Evolutionary conservation across 2,888 invertebrate genomes (phyloP).

Genomic region (Polyommatus iphigenia): DNA sequence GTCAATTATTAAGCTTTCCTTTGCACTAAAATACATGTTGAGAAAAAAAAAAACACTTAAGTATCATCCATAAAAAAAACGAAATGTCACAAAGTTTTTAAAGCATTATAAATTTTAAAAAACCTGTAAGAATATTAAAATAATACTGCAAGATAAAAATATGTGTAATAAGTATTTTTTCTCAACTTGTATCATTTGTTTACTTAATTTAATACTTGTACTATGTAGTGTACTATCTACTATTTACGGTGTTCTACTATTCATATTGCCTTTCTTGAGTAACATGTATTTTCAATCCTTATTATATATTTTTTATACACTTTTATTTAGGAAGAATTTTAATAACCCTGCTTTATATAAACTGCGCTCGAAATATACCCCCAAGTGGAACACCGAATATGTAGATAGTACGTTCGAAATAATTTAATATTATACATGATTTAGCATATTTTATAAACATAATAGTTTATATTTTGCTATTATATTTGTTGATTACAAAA

Average conservation of each 20-base stretch:
- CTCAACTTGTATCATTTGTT: conserved; percentile 3
- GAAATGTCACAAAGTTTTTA: neutral
- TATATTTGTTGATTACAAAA: conserved; percentile 55
- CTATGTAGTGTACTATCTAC: conserved; percentile 6
- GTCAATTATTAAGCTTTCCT: conserved; percentile 10
- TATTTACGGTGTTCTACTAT: neutral
- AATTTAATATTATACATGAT: conserved; percentile 69
- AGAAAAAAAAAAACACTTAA: neutral
- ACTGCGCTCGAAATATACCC: neutral
- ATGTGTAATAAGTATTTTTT: neutral
- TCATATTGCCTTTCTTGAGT: neutral
- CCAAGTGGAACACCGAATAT: conserved; percentile 36
- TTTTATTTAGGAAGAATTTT: neutral
- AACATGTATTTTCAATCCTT: neutral
- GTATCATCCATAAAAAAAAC: neutral
- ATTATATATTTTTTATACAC: neutral
- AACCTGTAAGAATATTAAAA: neutral
- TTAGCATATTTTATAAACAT: conserved; percentile 68
- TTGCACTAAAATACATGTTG: conserved; percentile 7
- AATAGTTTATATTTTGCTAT: conserved; percentile 65
- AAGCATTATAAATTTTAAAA: neutral
- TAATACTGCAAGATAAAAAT: neutral
- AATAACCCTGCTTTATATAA: neutral
- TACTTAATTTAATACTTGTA: neutral
- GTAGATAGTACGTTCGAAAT: conserved; percentile 62